These are phyloP conservation scores for Apocheima hispidaria DNA, from an alignment of 2,888 invertebrate species.

Conservation along the genomic window DNA sequence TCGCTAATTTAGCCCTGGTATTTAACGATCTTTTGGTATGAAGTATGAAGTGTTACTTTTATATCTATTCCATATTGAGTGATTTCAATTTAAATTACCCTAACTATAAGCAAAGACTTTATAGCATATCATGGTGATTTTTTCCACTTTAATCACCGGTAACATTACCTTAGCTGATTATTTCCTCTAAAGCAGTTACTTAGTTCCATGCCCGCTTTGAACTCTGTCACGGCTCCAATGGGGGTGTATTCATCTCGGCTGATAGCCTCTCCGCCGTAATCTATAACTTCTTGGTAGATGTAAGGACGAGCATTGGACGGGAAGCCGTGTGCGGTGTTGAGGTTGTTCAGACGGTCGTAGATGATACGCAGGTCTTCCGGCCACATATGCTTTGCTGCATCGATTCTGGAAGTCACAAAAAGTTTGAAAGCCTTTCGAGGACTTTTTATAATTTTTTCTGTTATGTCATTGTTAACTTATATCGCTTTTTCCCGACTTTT, in stretches of 20 bases:
- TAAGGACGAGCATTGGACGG: slow-evolving; percentile 87
- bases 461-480: not conserved
- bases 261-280: slow-evolving; percentile 85
- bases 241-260: slow-evolving; percentile 83
- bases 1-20: too few relatives aligned
- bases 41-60: too few relatives aligned
- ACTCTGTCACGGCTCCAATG: slow-evolving; percentile 89
- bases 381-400: slow-evolving; percentile 93
- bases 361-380: slow-evolving; percentile 90
- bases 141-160: slow-evolving; percentile 47
- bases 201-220: slow-evolving; percentile 79
- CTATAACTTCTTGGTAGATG: slow-evolving; percentile 92
- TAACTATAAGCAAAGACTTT: not conserved
- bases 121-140: too few relatives aligned
- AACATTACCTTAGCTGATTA: slow-evolving; percentile 62
- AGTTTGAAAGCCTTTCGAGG: not conserved
- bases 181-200: slow-evolving; percentile 70
- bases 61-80: too few relatives aligned
- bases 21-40: too few relatives aligned
- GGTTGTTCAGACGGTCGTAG: slow-evolving; percentile 86
- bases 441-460: not conserved
- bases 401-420: slow-evolving; percentile 80
- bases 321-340: slow-evolving; percentile 88
- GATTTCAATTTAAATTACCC: too few relatives aligned
- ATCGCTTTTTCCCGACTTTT: not conserved